A percentile compares a stretch with the other conserved stretches of the same genome.
These are phyloP conservation scores for Microvelia longipes DNA, from an alignment of 1,140 invertebrate genomes.

Conservation along the genomic window DNA sequence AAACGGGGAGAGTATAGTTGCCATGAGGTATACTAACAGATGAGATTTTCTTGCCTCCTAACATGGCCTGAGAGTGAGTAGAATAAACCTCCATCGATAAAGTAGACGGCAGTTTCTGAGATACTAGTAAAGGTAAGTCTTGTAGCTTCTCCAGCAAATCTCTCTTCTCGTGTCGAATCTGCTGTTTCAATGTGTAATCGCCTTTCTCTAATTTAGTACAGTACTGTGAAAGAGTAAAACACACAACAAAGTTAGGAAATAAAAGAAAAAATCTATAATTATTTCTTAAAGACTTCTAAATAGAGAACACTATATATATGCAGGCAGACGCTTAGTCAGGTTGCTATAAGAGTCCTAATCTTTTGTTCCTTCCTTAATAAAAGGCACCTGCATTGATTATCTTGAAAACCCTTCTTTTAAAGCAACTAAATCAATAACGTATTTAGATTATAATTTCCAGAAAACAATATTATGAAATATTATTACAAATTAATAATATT, in stretches of 20 bases:
- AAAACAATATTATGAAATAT: no score
- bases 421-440: no score
- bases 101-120: conserved; percentile 55
- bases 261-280: not conserved
- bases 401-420: no score
- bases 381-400: no score
- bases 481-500: no score
- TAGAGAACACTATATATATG: no score
- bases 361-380: no score
- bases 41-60: conserved; percentile 52
- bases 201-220: conserved; percentile 81
- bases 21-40: conserved; percentile 43
- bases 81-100: conserved; percentile 47
- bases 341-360: no score
- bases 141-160: conserved; percentile 72
- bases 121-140: conserved; percentile 55
- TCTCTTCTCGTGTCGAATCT: conserved; percentile 76
- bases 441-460: no score
- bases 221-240: conserved; percentile 45
- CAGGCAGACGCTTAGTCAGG: no score
- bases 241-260: not conserved
- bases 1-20: conserved; percentile 45
- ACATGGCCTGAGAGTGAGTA: conserved; percentile 39
- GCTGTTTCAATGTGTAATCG: conserved; percentile 75
- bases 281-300: no score